Conservation (phyloP, 2,888 invertebrate genomes). For the Lycophotia porphyrea region DNA sequence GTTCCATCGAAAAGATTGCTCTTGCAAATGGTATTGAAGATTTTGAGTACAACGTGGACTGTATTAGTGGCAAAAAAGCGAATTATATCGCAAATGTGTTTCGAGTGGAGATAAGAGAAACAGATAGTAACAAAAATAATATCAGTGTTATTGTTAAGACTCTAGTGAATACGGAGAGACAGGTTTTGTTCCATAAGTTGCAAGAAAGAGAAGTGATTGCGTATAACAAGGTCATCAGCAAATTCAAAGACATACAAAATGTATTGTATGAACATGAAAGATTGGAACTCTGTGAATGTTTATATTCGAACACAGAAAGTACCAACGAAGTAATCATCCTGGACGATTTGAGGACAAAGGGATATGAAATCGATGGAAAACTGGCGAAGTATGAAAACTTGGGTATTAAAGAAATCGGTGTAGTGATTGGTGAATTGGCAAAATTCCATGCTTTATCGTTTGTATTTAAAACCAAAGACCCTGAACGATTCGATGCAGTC, state of each 20-base stretch:
- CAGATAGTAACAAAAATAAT: constrained; percentile 68
- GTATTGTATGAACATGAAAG: constrained; percentile 68
- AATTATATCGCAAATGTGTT: constrained; percentile 84
- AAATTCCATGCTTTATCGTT: constrained; percentile 84
- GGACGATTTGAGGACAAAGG: constrained; percentile 78
- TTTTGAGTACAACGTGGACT: constrained; percentile 83
- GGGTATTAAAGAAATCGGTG: constrained; percentile 72
- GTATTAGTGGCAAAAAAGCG: constrained; percentile 79
- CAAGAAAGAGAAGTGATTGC: constrained; percentile 82
- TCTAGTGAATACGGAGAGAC: constrained; percentile 80
- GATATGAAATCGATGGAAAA: constrained; percentile 76
- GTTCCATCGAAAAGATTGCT: constrained; percentile 77
- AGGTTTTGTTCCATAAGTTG: constrained; percentile 81
- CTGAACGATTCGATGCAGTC: constrained; percentile 67
- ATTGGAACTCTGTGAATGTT: constrained; percentile 77
- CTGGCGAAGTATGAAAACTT: constrained; percentile 73
- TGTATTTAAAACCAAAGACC: constrained; percentile 73
- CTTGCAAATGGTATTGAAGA: constrained; percentile 74
- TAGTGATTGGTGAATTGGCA: constrained; percentile 79
- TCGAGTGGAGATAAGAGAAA: constrained; percentile 78
- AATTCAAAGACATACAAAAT: constrained; percentile 76
- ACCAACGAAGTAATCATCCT: constrained; percentile 82
- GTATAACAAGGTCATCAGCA: constrained; percentile 76
- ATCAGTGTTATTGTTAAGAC: constrained; percentile 83
- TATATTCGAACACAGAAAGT: constrained; percentile 73